A percentile compares a stretch with the other conserved stretches of the same genome.
Evolutionary conservation across 2,888 invertebrate species (phyloP).

Genomic region (Schrankia costaestrigalis): DNA sequence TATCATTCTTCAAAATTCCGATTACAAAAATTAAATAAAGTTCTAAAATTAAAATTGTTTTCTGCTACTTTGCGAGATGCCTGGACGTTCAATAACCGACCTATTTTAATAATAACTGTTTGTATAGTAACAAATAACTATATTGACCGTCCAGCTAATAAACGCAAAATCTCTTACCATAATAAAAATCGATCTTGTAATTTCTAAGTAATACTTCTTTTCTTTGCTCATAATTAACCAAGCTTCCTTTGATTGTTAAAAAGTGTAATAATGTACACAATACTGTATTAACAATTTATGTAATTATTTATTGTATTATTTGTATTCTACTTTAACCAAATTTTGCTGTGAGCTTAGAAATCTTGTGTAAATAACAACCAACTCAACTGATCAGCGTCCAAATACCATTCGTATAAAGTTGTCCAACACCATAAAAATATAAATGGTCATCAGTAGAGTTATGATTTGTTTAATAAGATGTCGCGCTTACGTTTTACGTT

Average conservation of each 20-base stretch:
- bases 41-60: no score
- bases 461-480: neutral
- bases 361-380: conserved; percentile 25
- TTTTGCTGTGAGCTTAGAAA: conserved; percentile 24
- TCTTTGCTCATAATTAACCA: conserved; percentile 11
- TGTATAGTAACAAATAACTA: no score
- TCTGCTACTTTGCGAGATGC: no score
- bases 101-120: no score
- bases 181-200: no score
- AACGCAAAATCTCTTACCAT: no score
- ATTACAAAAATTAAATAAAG: neutral
- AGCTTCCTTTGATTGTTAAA: conserved; percentile 12
- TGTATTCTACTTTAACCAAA: conserved; percentile 16
- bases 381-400: conserved; percentile 39
- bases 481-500: conserved; percentile 3
- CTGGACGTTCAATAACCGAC: no score
- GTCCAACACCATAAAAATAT: no score
- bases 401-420: no score
- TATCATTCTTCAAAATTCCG: conserved; percentile 6
- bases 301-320: conserved; percentile 22
- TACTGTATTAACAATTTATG: conserved; percentile 30
- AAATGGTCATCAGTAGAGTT: no score
- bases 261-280: conserved; percentile 16
- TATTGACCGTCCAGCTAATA: no score
- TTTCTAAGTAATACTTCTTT: conserved; percentile 11